A percentile compares a stretch with the other conserved stretches of the same genome.
phyloP scores from a whole-genome alignment of 2,888 invertebrate genomes.

The Steinernema carpocapsae region DNA sequence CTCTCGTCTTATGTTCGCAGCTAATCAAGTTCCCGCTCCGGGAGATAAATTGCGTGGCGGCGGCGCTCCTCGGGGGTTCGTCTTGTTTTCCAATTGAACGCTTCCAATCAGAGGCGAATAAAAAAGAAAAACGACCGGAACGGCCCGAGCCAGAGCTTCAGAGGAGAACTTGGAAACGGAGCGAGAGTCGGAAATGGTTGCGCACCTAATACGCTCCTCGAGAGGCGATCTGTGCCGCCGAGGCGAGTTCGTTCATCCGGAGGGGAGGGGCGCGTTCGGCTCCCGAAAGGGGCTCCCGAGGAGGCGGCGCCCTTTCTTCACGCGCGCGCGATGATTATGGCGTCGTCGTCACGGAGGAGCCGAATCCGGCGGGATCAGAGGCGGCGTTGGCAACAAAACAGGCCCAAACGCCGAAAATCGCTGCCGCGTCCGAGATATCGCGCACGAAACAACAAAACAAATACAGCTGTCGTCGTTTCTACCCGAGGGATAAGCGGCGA shows the following conservation, averaged over 20 bases:
- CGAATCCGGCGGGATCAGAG: not conserved
- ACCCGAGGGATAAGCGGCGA: too few species aligned
- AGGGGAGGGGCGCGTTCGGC: conserved; percentile 10
- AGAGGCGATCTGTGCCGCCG: conserved; percentile 1
- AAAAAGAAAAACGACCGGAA: conserved; percentile 8
- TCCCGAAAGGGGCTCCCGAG: too few species aligned
- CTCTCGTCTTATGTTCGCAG: not conserved
- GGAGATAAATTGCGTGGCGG: not conserved
- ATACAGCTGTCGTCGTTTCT: not conserved
- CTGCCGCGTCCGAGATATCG: not conserved
- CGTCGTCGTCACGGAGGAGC: not conserved
- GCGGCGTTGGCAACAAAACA: not conserved
- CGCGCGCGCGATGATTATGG: conserved; percentile 6
- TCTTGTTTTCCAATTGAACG: conserved; percentile 30
- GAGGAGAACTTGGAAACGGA: conserved; percentile 22
- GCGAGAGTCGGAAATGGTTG: conserved; percentile 23
- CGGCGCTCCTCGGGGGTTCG: conserved; percentile 4
- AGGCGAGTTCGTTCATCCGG: too few species aligned
- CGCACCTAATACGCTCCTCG: conserved; percentile 26
- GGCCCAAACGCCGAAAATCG: not conserved
- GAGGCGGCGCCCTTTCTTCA: conserved; percentile 24
- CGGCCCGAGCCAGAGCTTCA: too few species aligned
- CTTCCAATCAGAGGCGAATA: conserved; percentile 32
- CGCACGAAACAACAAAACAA: not conserved
- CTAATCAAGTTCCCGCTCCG: conserved; percentile 18